Percentiles rank a stretch among this genome's conserved stretches.
These are phyloP conservation scores for Crypturellus tataupa DNA, from an alignment of 2,797 vertebrate species.

Conservation along the genomic window DNA sequence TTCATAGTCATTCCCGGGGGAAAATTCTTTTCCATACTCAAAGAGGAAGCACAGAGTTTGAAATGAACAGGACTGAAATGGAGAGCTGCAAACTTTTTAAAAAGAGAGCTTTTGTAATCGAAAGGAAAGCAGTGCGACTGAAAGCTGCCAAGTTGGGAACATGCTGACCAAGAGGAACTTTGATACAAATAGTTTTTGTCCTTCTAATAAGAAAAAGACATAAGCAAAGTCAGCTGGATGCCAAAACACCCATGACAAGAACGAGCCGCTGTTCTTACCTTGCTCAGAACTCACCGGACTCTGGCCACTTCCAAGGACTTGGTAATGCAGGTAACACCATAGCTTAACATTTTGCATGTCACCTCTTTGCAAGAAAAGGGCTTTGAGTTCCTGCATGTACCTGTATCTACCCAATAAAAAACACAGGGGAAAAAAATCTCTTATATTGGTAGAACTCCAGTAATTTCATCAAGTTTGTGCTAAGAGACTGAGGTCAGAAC, in stretches of 20 bases:
- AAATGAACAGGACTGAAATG: not conserved
- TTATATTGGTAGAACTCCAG: not conserved
- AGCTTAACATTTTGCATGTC: slow-evolving; percentile 58
- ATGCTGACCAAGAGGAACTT: not conserved
- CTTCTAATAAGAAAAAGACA: slow-evolving; percentile 36
- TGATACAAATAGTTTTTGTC: slow-evolving; percentile 25
- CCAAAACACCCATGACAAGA: slow-evolving; percentile 55
- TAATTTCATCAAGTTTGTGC: not conserved
- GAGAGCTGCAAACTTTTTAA: not conserved
- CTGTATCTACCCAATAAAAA: not conserved
- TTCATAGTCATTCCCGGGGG: not conserved
- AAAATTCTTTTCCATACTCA: not conserved
- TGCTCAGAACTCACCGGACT: slow-evolving; percentile 53
- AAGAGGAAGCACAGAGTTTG: not conserved
- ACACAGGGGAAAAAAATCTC: not conserved
- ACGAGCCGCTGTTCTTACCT: slow-evolving; percentile 48
- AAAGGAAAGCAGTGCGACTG: not conserved
- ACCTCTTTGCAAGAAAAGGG: slow-evolving; percentile 51
- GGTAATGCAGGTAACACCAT: slow-evolving; percentile 54
- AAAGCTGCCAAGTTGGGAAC: not conserved
- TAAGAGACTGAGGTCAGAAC: not conserved
- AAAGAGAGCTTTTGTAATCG: not conserved
- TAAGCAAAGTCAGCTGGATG: slow-evolving; percentile 4
- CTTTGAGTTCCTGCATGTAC: slow-evolving; percentile 39
- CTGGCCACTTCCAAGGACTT: slow-evolving; percentile 12